Evolutionary conservation across 2,113 vertebrate genomes (phyloP), one percentile per base, ranked within the genome.

Genomic region (Budorcas taxicolor): DNA sequence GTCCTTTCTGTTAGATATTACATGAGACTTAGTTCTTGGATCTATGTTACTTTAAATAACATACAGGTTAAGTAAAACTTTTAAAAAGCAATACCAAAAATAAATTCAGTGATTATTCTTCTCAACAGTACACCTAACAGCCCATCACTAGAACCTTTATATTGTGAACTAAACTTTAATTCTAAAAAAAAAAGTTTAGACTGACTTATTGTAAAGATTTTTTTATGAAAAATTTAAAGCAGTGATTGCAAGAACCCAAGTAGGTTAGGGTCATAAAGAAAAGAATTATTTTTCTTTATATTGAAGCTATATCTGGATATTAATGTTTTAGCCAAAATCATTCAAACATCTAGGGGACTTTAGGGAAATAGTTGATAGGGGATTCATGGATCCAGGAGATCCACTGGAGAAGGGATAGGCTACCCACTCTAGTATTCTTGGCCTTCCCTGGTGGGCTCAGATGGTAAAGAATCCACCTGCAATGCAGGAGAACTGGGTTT

Each of bases 201-300:
- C n/a, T 92, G 3, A 5, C 43, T 85, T 95, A 10, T 40, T 93
- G 5, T 64, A 83, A 50, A 95, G 17, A 85, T 16, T 6, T 19
- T n/a, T 64, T 95, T 58, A 40, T 89, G n/a, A 90, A 94, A 92
- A 90, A 55, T 94, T 57, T 83, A 90, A 57, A 92, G 40, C 74
- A 53, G 7, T 87, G 33, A 74, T 71, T 87, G 1, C 13, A 89
- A 74, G 91, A 93, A 74, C 50, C 27, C 33, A 88, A 31, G 29
- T 81, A 29, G 4, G 6, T 81, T 74, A 84, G 62, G 53, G 91
- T 85, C n/a, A 57, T 23, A 60, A 88, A 96, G 55, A 57, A 19
- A 88, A 93, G 13, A 88, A 71, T 57, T 86, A 58, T 58, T 57
- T 60, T 58, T 78, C 12, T 55, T 94, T 60, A 29, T 92, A 57